Base-by-base conservation (phyloP, 1,140 invertebrate species). In the Agraylea sexmaculata region DNA sequence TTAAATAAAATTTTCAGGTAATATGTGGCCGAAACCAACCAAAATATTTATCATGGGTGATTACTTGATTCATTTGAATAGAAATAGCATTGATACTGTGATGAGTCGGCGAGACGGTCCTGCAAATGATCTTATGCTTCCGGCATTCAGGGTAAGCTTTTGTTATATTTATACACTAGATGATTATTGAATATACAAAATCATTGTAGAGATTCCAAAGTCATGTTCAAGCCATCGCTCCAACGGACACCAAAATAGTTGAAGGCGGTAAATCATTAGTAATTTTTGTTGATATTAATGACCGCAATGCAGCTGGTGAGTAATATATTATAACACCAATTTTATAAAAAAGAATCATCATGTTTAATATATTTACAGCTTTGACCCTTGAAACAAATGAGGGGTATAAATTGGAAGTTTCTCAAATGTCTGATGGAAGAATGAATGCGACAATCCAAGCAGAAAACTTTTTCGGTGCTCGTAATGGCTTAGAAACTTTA, bases 401-500 rank as follows among this genome's bases (percentile, higher is more conserved):
- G 59, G 72, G 71, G 47, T 87, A 87, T 47, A 55, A 40, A 0
- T 53, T 87, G 0, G 60, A 60, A 3, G 60, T 82, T 11, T 43
- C 52, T 4, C 58, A 59, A 3, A 51, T 58, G 27, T 47, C 62
- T 16, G 64, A 57, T 46, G 68, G 67, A 13, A 58, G 54, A 40
- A 58, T 81, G 2, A 66, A 71, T 31, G 78, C 71, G 0, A 70
- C 68, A 0, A 75, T 89, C 5, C 62, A 47, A 0, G 75, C 77
- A 0, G 49, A 55, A 1, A 78, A 66, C 2, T 84, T 79, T 55
- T 87, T 83, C 52, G 85, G 86, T 1, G 70, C 74, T 0, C 67
- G 83, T 2, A 73, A 88, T 53, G 86, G 69, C 0, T 41, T 87
- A n/a, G 84, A 88, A 62, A 87, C 85, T 0, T 58, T 90, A 0